Base-by-base conservation (phyloP, 2,797 vertebrate genomes). In the Lithobates pipiens region DNA sequence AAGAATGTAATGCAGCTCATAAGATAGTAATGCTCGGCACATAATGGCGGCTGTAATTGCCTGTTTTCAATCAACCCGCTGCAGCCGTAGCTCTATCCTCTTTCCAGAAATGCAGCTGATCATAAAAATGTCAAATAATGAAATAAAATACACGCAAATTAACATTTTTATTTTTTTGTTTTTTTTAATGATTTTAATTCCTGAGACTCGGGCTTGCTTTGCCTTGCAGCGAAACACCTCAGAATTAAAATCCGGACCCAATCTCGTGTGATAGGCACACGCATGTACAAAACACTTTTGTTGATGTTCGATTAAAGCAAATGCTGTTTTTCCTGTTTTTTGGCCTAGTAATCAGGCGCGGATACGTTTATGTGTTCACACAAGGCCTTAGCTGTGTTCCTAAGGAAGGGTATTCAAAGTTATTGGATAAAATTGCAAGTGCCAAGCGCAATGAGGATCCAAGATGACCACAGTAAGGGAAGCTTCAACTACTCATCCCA, bases 81-180 rank as follows among this genome's bases (percentile, higher is more conserved):
- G 70, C 86, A 87, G 86, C 34, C 63, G 18, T 18, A 36, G 65
- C 76, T 87, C 77, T 83, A 84, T 87, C 86, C 80, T 87, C 86
- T 84, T 63, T 83, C 61, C 86, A 87, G 70, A 84, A 87, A 83
- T 80, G 81, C 86, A 79, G 81, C 81, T 87, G 81, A 83, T 87
- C 86, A 80, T 87, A 84, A 87, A 87, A 76, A 76, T 87, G 86
- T 87, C 86, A 83, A 80, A 85, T 79, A 83, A 86, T 73, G 72
- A 83, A 77, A 87, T 83, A 77, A 87, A 79, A 87, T 80, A 83
- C 81, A 79, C 81, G 80, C 86, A 87, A 84, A 87, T 87, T 83
- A 87, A 82, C 76, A 87, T 80, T 80, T 83, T 87, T 44, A n/a
- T 46, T 87, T 83, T 83, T 87, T 46, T 50, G 84, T 83, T 32